phyloP scores from a whole-genome alignment of 2,888 invertebrate species.

The Busseola fusca region DNA sequence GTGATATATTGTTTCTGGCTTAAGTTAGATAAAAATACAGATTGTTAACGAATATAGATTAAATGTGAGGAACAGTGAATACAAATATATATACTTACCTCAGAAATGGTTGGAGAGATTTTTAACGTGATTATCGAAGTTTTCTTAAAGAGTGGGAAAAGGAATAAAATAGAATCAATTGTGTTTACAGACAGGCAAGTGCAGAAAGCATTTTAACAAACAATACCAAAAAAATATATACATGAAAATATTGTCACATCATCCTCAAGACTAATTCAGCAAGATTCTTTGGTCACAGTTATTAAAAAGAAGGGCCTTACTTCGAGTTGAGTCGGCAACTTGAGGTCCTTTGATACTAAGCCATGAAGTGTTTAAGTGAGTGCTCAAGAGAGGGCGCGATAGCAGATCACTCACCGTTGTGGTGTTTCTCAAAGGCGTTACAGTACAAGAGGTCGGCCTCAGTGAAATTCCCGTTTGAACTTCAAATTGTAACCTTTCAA shows the following conservation, averaged over 20 bases:
- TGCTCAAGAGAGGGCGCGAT: conserved; percentile 72
- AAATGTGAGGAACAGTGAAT: not conserved
- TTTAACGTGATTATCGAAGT: not conserved
- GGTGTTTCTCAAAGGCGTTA: conserved; percentile 72
- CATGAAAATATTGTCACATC: conserved; percentile 50
- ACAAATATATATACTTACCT: not conserved
- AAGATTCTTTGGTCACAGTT: conserved; percentile 58
- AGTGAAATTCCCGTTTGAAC: conserved; percentile 64
- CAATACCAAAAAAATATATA: conserved; percentile 35
- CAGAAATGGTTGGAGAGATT: not conserved
- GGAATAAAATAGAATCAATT: not conserved
- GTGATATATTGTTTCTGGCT: conserved; percentile 14
- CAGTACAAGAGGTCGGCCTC: conserved; percentile 53
- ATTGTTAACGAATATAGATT: not conserved
- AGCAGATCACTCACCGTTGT: conserved; percentile 71
- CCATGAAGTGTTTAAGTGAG: conserved; percentile 80
- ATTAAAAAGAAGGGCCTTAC: conserved; percentile 63
- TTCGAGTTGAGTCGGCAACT: conserved; percentile 65
- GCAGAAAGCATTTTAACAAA: not conserved
- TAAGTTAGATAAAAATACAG: conserved; percentile 10
- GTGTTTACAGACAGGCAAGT: not conserved
- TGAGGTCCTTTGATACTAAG: conserved; percentile 76
- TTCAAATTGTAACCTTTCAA: conserved; percentile 60
- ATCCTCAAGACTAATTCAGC: conserved; percentile 55
- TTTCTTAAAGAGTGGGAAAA: not conserved